phyloP scores from a whole-genome alignment of 2,797 vertebrate genomes.

The Alosa sapidissima region DNA sequence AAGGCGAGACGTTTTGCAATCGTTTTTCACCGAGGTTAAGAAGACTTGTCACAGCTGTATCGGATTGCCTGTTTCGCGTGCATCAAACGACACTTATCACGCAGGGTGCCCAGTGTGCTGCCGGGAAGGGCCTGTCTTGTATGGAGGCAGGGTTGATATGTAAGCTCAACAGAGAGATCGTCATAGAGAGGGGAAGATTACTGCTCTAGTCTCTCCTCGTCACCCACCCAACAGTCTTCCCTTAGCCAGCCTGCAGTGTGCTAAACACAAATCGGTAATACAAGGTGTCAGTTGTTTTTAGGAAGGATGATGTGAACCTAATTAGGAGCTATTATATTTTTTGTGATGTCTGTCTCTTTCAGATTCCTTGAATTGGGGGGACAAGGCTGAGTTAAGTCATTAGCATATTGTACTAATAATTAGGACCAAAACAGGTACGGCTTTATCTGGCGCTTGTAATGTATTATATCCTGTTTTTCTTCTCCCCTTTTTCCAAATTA shows the following conservation, averaged over 20 bases:
- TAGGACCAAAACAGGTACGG: slow-evolving; percentile 70
- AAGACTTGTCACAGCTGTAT: not conserved
- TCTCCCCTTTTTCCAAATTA: slow-evolving; percentile 54
- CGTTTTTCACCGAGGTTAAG: not conserved
- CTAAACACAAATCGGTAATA: not conserved
- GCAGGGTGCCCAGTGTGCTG: not conserved
- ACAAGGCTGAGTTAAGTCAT: slow-evolving; percentile 22
- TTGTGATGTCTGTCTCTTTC: not conserved
- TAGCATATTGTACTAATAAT: slow-evolving; percentile 61
- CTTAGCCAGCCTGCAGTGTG: not conserved
- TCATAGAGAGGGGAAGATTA: not conserved
- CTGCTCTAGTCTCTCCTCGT: not conserved
- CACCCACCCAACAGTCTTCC: not conserved
- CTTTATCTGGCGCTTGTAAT: slow-evolving; percentile 67
- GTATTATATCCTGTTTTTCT: slow-evolving; percentile 59
- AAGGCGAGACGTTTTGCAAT: slow-evolving; percentile 10
- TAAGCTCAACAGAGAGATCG: not conserved
- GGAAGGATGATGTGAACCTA: not conserved
- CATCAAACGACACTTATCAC: not conserved
- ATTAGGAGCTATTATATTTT: not conserved
- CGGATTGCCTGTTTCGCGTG: not conserved
- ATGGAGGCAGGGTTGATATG: not conserved
- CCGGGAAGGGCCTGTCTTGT: not conserved
- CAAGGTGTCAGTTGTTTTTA: not conserved
- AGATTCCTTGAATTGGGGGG: not conserved